Conservation (phyloP, 2,113 vertebrate genomes). For the Ivindomyrus marchei region DNA sequence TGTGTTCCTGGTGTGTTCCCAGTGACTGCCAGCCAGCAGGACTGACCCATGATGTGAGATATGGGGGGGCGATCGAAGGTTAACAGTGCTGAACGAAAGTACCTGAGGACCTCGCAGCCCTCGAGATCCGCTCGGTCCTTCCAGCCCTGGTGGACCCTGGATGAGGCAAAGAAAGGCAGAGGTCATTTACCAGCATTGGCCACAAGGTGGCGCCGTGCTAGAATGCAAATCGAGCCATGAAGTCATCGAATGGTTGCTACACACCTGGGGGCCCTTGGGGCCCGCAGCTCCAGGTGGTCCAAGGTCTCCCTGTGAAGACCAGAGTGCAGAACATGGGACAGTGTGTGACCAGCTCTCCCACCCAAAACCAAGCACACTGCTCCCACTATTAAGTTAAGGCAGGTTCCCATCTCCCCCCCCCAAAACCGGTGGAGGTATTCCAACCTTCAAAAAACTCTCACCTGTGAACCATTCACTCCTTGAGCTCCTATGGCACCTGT, state of each 20-base stretch:
- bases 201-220: background rate
- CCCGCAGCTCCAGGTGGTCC: slow-evolving; percentile 66
- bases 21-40: background rate
- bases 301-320: slow-evolving; percentile 61
- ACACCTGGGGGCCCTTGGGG: slow-evolving; percentile 61
- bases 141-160: slow-evolving; percentile 72
- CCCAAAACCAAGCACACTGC: background rate
- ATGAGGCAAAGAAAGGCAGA: slow-evolving; percentile 17
- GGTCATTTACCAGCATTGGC: background rate
- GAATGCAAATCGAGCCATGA: background rate
- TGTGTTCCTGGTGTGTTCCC: background rate
- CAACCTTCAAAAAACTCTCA: slow-evolving; percentile 36
- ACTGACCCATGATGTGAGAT: background rate
- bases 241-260: background rate
- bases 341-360: background rate
- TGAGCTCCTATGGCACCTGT: slow-evolving; percentile 59
- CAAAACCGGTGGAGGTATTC: background rate
- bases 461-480: slow-evolving; percentile 74
- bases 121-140: slow-evolving; percentile 62
- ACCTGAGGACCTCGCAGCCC: slow-evolving; percentile 70
- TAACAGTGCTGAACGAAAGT: slow-evolving; percentile 3
- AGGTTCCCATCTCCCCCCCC: background rate
- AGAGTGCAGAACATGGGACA: background rate
- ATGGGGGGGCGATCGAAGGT: background rate
- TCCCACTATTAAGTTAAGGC: background rate